These are phyloP conservation scores for Manis javanica DNA, from an alignment of 2,797 vertebrate species.

Conservation along the genomic window DNA sequence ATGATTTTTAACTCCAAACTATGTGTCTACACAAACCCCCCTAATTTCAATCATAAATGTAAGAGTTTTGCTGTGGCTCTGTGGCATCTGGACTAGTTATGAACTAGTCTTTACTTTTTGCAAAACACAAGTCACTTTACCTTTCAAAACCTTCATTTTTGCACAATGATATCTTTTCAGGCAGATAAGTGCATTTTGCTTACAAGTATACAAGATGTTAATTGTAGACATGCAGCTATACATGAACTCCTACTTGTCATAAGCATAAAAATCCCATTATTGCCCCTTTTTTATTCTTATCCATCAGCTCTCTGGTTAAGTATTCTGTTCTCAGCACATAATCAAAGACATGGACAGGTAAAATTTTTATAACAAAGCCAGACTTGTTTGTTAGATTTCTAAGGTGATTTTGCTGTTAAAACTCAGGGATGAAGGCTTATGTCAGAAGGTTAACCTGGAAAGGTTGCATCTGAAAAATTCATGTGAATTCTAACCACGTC, in stretches of 20 bases:
- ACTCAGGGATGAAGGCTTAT: neutral
- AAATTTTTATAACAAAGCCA: neutral
- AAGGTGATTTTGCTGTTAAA: slow-evolving; percentile 12
- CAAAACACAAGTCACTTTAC: neutral
- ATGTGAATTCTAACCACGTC: neutral
- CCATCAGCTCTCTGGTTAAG: neutral
- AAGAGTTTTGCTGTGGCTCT: neutral
- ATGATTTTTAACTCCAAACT: neutral
- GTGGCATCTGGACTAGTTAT: neutral
- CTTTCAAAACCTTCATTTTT: slow-evolving; percentile 6
- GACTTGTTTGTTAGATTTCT: neutral
- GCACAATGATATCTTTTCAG: neutral
- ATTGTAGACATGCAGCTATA: neutral
- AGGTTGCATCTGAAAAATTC: neutral
- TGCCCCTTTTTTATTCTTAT: neutral
- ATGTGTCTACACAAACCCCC: neutral
- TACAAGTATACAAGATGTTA: neutral
- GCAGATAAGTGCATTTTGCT: neutral
- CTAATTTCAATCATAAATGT: neutral
- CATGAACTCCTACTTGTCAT: neutral
- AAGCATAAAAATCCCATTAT: neutral
- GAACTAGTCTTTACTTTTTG: neutral
- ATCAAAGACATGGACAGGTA: neutral
- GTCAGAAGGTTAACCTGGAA: neutral
- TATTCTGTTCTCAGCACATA: neutral